Evolutionary conservation across 2,888 invertebrate genomes (phyloP), one percentile per base, ranked within the genome.

Genomic region (Caenorhabditis plicata): DNA sequence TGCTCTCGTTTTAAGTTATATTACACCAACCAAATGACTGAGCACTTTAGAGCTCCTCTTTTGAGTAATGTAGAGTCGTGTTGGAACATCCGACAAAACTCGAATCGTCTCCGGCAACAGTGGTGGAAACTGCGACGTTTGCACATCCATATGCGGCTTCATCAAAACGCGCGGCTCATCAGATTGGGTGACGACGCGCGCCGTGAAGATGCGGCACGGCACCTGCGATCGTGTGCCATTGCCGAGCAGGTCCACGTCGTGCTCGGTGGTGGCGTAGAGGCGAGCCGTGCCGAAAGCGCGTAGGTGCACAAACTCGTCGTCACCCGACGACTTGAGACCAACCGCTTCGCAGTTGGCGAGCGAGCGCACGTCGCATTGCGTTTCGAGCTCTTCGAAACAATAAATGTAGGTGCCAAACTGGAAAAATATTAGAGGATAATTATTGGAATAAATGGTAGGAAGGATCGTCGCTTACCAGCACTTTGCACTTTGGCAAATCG

Each of bases 371-470:
- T 64, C 56, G 39, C 68, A 68, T 25, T 53, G 45, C 33, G 56
- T 63, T 20, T 42, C 42, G 15, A 60, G 26, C 31, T 44, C 48
- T 19, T 60, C 52, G 60, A 68, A 68, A 36, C 68, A 68, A 54
- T 65, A 68, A 47, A 68, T 65, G 49, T 58, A 68, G 8, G 64
- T 52, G 15, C 68, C 68, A 48, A 65, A 65, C 68, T 68, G 48
- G 23, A 63, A 39, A 36, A 2, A 33, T 32, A n/a, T 13, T 13
- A 39, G 0, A n/a, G n/a, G 26, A 42, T n/a, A 31, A 17, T 33
- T n/a, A n/a, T 33, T 33, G 5, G 5, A 9, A 9, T 9, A 33
- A 33, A 33, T n/a, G 15, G 15, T 17, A 13, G 15, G 9, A 33
- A 9, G 5, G 7, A 19, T 39, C 20, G 15, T 39, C 11, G 33